These are phyloP conservation scores for Erebia palarica DNA, from an alignment of 2,888 invertebrate species.

Conservation along the genomic window DNA sequence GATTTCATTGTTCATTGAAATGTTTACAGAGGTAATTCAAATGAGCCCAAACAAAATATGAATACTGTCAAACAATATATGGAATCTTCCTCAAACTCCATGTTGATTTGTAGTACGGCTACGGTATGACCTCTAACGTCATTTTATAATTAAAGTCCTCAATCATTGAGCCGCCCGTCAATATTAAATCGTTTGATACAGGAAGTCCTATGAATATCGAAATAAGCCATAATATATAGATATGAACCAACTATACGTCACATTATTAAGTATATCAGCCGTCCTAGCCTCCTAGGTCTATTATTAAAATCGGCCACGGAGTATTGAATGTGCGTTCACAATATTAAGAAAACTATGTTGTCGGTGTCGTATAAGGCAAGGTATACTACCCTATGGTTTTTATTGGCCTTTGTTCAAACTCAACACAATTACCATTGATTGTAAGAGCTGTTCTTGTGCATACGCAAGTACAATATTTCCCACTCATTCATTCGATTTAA, in stretches of 20 bases:
- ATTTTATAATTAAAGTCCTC: no score
- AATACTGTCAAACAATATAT: no score
- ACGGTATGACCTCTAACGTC: no score
- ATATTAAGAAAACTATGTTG: slow-evolving; percentile 6
- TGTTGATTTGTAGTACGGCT: no score
- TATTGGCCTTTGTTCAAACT: slow-evolving; percentile 20
- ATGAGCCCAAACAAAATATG: no score
- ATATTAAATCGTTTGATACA: no score
- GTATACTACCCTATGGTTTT: not conserved
- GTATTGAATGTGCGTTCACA: slow-evolving; percentile 11
- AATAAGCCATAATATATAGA: not conserved
- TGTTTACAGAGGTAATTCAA: not conserved
- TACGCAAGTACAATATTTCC: slow-evolving; percentile 10
- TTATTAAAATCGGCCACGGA: not conserved
- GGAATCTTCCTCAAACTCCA: no score
- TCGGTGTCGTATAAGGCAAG: slow-evolving; percentile 9
- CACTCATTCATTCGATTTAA: not conserved
- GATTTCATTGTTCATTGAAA: not conserved
- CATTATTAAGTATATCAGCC: not conserved
- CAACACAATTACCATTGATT: slow-evolving; percentile 17
- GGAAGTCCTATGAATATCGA: not conserved
- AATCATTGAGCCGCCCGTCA: no score
- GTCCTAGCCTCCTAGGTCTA: not conserved
- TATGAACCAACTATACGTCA: not conserved
- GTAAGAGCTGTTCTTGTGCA: slow-evolving; percentile 13